Conservation (phyloP, 2,113 vertebrate species). For the Rousettus leschenaultii region DNA sequence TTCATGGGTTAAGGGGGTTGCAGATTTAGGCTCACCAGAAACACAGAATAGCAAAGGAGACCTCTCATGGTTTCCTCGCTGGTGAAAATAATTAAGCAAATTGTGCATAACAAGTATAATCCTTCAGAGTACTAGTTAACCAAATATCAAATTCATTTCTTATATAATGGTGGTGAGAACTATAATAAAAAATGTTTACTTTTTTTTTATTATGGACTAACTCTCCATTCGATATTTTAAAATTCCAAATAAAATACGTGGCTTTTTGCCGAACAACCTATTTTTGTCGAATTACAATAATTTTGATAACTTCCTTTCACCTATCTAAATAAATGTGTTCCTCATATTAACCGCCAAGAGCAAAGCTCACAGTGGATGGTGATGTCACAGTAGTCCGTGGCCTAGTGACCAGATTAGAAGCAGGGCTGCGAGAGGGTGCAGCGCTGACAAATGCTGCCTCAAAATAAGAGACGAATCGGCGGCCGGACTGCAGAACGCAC, state of each 20-base stretch:
- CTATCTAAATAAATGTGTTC: background rate
- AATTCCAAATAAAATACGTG: background rate
- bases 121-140: background rate
- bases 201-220: background rate
- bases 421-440: background rate
- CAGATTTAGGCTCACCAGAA: background rate
- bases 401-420: background rate
- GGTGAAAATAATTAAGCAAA: background rate
- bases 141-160: background rate
- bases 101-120: background rate
- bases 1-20: background rate
- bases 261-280: background rate
- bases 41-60: background rate
- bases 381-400: background rate
- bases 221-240: background rate
- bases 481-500: background rate
- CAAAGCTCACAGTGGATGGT: background rate
- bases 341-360: background rate
- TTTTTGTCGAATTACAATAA: background rate
- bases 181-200: background rate
- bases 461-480: background rate
- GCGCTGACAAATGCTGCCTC: too few relatives aligned
- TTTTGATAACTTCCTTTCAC: background rate
- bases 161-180: background rate
- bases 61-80: background rate